Evolutionary conservation across 2,797 vertebrate genomes (phyloP).

Genomic region (Gambelia wislizenii): DNA sequence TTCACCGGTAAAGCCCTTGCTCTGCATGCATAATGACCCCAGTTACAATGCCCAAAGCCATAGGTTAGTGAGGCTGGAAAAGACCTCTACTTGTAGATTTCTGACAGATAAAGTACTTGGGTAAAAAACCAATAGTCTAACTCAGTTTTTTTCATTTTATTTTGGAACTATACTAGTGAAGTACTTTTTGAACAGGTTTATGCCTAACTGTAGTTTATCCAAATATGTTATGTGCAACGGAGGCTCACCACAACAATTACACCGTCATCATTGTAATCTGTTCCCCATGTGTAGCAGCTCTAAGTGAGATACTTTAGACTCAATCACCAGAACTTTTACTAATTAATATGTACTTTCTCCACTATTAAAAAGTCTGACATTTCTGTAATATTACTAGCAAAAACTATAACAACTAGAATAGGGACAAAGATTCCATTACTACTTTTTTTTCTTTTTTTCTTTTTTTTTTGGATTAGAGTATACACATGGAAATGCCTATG

Average conservation of each 20-base stretch:
- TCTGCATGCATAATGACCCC: not conserved
- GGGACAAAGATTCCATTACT: conserved; percentile 45
- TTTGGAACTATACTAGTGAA: not conserved
- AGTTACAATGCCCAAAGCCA: not conserved
- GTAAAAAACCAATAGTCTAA: not conserved
- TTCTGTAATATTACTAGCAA: conserved; percentile 60
- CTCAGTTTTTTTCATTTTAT: not conserved
- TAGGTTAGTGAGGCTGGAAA: not conserved
- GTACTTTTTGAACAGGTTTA: not conserved
- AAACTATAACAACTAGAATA: conserved; percentile 54
- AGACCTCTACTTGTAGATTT: not conserved
- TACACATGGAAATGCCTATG: not conserved
- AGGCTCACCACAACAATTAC: not conserved
- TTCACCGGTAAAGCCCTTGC: not conserved
- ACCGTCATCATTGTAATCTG: not conserved
- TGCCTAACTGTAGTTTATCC: not conserved
- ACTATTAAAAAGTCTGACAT: conserved; percentile 67
- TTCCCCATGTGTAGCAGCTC: conserved; percentile 39
- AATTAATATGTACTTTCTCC: conserved; percentile 18
- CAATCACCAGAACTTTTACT: not conserved
- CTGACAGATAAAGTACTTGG: not conserved
- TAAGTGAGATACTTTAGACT: not conserved
- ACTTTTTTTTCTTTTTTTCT: too few relatives aligned
- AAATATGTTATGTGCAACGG: not conserved
- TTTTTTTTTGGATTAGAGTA: conserved; percentile 25